Evolutionary conservation across 1,140 invertebrate species (phyloP).

Genomic region (Camponotus floridanus): DNA sequence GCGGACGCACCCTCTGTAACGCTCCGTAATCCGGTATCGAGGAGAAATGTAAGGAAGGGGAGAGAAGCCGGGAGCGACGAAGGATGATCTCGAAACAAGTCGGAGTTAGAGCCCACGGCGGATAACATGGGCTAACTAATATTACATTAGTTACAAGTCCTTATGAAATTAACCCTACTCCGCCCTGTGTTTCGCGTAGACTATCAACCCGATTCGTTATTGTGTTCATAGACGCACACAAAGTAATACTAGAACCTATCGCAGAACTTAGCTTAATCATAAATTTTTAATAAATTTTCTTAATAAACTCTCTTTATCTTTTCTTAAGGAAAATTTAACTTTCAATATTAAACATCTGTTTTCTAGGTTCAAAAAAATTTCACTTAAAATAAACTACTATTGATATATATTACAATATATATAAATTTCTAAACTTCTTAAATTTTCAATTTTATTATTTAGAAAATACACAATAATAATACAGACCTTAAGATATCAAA

Average conservation of each 20-base stretch:
- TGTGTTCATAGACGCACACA: conserved; percentile 30
- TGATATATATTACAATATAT: not conserved
- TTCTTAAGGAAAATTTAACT: not conserved
- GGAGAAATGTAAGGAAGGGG: not conserved
- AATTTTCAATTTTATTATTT: not conserved
- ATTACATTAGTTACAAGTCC: conserved; percentile 67
- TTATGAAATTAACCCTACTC: conserved; percentile 64
- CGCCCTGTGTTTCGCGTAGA: conserved; percentile 41
- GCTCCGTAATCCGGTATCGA: conserved; percentile 39
- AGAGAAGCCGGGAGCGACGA: conserved; percentile 41
- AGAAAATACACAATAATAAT: too few species aligned
- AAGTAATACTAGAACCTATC: conserved; percentile 8
- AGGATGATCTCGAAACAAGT: conserved; percentile 62
- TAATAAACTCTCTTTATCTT: too few species aligned
- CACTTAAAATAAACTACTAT: not conserved
- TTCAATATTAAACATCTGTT: not conserved
- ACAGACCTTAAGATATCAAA: too few species aligned
- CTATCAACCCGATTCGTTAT: conserved; percentile 50
- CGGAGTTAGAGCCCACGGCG: conserved; percentile 54
- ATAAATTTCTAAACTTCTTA: not conserved
- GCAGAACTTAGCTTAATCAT: not conserved
- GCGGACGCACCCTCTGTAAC: conserved; percentile 44
- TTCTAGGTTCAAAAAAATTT: not conserved
- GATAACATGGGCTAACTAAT: conserved; percentile 63
- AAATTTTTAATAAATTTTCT: not conserved